Conservation (phyloP, 1,140 invertebrate species). For the Caligus rogercresseyi region DNA sequence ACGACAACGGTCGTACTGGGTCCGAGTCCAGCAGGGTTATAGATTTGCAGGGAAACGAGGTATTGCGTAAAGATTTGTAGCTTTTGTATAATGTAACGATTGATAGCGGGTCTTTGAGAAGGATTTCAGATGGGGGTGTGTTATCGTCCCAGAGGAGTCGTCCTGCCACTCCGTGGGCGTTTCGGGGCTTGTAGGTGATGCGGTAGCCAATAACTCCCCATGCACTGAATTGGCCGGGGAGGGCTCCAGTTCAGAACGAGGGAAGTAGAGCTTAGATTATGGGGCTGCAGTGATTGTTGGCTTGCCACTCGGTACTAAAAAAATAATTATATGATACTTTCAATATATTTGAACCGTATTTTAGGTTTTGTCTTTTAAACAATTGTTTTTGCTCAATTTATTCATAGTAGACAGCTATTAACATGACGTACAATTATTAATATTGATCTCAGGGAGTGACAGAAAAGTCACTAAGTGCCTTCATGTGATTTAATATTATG, state of each 20-base stretch:
- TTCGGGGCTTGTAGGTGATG: conserved; percentile 24
- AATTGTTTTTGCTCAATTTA: too few species aligned
- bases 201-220: conserved; percentile 28
- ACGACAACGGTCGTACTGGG: conserved; percentile 49
- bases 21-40: conserved; percentile 52
- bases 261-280: conserved; percentile 26
- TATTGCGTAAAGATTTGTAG: conserved; percentile 54
- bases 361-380: neutral
- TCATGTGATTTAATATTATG: too few species aligned
- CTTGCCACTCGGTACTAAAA: conserved; percentile 28
- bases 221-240: conserved; percentile 26
- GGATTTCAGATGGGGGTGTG: conserved; percentile 20
- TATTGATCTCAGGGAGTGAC: too few species aligned
- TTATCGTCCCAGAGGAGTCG: conserved; percentile 5
- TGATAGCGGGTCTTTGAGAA: conserved; percentile 27
- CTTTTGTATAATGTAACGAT: conserved; percentile 49
- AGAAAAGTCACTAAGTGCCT: too few species aligned
- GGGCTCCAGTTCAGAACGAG: conserved; percentile 27
- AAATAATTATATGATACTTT: neutral
- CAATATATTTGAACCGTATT: neutral
- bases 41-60: conserved; percentile 51
- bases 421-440: too few species aligned
- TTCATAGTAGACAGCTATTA: too few species aligned
- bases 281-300: conserved; percentile 26
- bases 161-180: neutral